phyloP scores from a whole-genome alignment of 2,888 invertebrate genomes.

The Hirtodrosophila cameraria region DNA sequence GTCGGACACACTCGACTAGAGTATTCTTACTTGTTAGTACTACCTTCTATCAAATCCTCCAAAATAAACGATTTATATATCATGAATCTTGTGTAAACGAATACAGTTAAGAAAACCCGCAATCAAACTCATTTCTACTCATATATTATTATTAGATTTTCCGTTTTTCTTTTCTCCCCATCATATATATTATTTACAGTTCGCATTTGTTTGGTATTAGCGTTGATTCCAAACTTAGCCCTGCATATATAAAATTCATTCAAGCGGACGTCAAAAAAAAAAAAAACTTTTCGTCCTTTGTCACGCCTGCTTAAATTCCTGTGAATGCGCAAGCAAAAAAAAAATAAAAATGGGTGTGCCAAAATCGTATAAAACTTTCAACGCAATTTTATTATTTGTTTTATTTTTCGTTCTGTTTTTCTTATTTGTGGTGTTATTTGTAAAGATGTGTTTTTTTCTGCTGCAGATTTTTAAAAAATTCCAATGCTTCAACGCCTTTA shows the following conservation, averaged over 20 bases:
- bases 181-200: constrained; percentile 40
- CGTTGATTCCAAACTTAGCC: constrained; percentile 15
- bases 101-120: not conserved
- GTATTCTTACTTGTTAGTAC: too few species aligned
- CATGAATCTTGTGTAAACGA: too few species aligned
- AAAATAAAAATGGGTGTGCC: constrained; percentile 7
- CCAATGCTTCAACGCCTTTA: constrained; percentile 54
- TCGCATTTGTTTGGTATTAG: constrained; percentile 15
- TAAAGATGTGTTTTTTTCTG: constrained; percentile 37
- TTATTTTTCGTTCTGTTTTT: constrained; percentile 23
- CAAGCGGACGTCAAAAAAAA: constrained; percentile 15
- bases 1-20: too few species aligned
- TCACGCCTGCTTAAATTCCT: constrained; percentile 50
- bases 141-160: not conserved
- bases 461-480: constrained; percentile 47
- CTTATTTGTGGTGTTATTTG: constrained; percentile 29
- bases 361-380: constrained; percentile 62
- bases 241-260: constrained; percentile 17
- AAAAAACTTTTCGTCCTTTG: constrained; percentile 52
- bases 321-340: constrained; percentile 9
- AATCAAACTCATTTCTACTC: not conserved
- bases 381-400: constrained; percentile 61
- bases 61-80: too few species aligned
- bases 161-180: constrained; percentile 15
- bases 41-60: too few species aligned